Evolutionary conservation across 92 coral and sea anemone genomes (phyloP), one percentile per base, ranked within the genome.

Genomic region (Ricordea florida): DNA sequence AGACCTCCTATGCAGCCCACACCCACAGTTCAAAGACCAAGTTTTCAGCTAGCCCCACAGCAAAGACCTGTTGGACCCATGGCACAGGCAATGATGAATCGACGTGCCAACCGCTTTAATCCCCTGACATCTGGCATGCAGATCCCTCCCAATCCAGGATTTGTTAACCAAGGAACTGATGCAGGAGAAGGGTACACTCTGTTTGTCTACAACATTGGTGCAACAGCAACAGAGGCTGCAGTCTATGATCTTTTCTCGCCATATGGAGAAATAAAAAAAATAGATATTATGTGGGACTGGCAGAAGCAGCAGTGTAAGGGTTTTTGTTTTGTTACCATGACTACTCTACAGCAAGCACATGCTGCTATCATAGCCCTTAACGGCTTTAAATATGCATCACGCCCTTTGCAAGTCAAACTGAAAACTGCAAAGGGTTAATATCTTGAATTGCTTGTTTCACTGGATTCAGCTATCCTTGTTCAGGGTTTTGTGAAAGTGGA

Each of bases 201-300:
- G 37, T 87, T 88, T 79, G 90, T 91, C 16, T 91, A 91, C 41
- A 91, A 91, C 32, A 77, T 91, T 28, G 97, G 97, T 1, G 30
- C 72, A 10, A 78, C 64, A 15, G 90, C 97, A 4, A 57, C 56
- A 3, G 86, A 91, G 47, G 85, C 86, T 48, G 82, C 82, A 41
- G 66, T 91, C n/a, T 79, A 69, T 42, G 83, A 69, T 18, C 78
- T 91, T 40, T 91, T 91, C 57, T 57, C 86, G 14, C 87, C 60
- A 15, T 87, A 56, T 67, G 97, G 97, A 14, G 62, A 60, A 17
- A 72, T 91, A 21, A 62, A 61, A 14, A 91, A 91, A 78, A 83
- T 91, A 13, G 88, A 91, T 43, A 74, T 91, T 27, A 91, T 91
- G 82, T 87, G 93, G 97, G 97, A 91, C 66, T 87, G 84, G 71